Conservation (phyloP, 2,797 vertebrate species). For the Streptopelia turtur region DNA sequence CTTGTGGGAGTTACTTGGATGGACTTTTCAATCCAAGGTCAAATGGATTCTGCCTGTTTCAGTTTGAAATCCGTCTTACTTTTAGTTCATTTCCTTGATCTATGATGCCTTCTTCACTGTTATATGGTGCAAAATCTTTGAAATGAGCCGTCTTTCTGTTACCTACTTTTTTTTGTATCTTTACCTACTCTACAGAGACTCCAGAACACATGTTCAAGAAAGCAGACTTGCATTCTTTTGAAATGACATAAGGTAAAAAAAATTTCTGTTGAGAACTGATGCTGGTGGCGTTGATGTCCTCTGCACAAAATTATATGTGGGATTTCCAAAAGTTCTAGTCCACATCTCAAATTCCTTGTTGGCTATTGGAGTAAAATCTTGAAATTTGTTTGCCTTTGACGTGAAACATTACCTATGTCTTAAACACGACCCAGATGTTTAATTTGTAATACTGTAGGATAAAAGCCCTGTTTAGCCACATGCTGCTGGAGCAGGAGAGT, state of each 20-base stretch:
- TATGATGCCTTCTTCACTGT: not conserved
- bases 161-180: not conserved
- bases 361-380: not conserved
- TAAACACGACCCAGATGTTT: not conserved
- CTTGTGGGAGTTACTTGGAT: not conserved
- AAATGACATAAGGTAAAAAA: not conserved
- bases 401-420: not conserved
- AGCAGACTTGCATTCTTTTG: not conserved
- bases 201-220: not conserved
- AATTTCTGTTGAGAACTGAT: not conserved
- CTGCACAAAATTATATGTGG: not conserved
- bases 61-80: not conserved
- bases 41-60: not conserved
- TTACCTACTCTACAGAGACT: not conserved
- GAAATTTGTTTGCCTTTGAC: not conserved
- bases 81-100: not conserved
- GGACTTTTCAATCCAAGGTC: not conserved
- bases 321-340: not conserved
- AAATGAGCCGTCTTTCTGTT: not conserved
- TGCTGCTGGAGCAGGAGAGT: not conserved
- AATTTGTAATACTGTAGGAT: not conserved
- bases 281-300: not conserved
- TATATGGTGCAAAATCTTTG: not conserved
- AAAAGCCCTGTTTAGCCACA: not conserved
- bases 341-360: not conserved